A percentile compares a stretch with the other conserved stretches of the same genome.
phyloP scores from a whole-genome alignment of 2,888 invertebrate species.

The Cataglyphis altisquamis region DNA sequence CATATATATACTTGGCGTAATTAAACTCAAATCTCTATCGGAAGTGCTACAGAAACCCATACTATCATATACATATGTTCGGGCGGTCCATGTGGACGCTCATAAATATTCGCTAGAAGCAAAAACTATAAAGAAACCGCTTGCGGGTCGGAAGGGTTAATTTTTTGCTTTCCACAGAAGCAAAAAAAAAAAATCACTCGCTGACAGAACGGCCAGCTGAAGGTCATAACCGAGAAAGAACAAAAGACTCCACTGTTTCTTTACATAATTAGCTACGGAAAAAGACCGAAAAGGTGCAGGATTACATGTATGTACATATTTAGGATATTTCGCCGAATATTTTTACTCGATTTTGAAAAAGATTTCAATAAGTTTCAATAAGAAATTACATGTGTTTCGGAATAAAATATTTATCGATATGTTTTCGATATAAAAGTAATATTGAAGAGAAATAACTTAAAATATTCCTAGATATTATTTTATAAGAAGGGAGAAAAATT shows the following conservation, averaged over 20 bases:
- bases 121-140: conserved; percentile 85
- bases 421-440: conserved; percentile 1
- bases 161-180: conserved; percentile 71
- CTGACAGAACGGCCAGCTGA: conserved; percentile 66
- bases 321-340: not conserved
- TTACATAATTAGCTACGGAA: conserved; percentile 71
- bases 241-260: conserved; percentile 78
- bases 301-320: not conserved
- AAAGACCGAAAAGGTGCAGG: conserved; percentile 74
- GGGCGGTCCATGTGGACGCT: conserved; percentile 75
- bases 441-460: conserved; percentile 17
- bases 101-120: conserved; percentile 84
- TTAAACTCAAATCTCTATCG: conserved; percentile 6
- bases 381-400: not conserved
- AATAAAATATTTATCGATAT: conserved; percentile 18
- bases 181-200: conserved; percentile 67
- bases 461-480: conserved; percentile 25
- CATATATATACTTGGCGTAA: conserved; percentile 19
- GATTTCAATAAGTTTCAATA: not conserved
- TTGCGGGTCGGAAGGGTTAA: conserved; percentile 84
- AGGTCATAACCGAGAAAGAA: conserved; percentile 74
- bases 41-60: conserved; percentile 14
- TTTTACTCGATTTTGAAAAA: not conserved
- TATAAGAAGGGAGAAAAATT: not conserved
- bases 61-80: conserved; percentile 20